Conservation (phyloP, 2,797 vertebrate genomes). For the Lagodon rhomboides region DNA sequence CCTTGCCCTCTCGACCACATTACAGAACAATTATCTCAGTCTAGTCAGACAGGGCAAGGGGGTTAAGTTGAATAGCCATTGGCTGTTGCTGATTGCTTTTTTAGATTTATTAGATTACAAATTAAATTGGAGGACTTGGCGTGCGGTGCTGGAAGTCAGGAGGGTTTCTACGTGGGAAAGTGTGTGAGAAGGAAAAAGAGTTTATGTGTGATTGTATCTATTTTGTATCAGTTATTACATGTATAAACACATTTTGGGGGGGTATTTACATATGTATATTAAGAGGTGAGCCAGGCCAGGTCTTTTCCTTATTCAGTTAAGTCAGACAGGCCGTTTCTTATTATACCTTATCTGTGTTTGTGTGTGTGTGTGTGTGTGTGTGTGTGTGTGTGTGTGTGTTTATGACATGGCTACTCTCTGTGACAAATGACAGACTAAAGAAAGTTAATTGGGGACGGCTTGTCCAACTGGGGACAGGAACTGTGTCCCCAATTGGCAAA, state of each 20-base stretch:
- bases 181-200: neutral
- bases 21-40: slow-evolving; percentile 79
- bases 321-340: slow-evolving; percentile 38
- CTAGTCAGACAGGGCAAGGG: slow-evolving; percentile 62
- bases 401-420: too few relatives aligned
- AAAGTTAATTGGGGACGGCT: too few relatives aligned
- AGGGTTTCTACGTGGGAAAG: slow-evolving; percentile 46
- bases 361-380: neutral
- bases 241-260: neutral
- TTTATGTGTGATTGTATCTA: neutral
- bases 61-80: slow-evolving; percentile 77
- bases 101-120: slow-evolving; percentile 82
- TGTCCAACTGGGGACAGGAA: too few relatives aligned
- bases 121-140: slow-evolving; percentile 75
- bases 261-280: neutral
- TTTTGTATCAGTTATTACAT: slow-evolving; percentile 15
- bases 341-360: slow-evolving; percentile 16
- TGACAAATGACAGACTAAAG: too few relatives aligned
- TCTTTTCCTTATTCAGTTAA: slow-evolving; percentile 30
- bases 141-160: slow-evolving; percentile 27
- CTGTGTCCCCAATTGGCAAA: neutral
- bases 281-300: too few relatives aligned
- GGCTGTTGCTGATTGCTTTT: slow-evolving; percentile 76
- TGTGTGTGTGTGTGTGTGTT: neutral
- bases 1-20: slow-evolving; percentile 73